Evolutionary conservation across 2,797 vertebrate species (phyloP).

Genomic region (Paramormyrops hopkinsi): DNA sequence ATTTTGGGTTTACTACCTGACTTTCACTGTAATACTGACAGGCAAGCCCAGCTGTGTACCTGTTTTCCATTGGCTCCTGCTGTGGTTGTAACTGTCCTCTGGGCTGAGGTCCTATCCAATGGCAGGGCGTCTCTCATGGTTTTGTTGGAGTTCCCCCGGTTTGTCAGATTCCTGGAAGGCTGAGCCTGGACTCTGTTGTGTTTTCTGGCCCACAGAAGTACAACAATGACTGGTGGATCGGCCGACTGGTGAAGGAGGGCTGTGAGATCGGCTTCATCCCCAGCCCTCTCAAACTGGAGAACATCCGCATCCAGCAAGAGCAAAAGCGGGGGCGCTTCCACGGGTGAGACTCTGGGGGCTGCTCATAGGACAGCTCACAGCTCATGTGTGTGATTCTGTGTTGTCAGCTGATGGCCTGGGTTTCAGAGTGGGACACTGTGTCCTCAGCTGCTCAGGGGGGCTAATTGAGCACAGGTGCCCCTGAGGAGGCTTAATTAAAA

Average conservation of each 20-base stretch:
- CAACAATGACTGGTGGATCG: conserved; percentile 99
- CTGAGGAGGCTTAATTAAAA: background rate
- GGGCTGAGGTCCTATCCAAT: background rate
- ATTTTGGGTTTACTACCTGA: background rate
- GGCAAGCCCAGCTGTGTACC: background rate
- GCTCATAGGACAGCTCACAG: background rate
- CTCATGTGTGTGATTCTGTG: background rate
- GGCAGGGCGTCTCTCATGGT: background rate
- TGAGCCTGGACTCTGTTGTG: background rate
- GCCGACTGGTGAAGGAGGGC: conserved; percentile 92
- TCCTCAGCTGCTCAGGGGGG: background rate
- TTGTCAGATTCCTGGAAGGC: background rate
- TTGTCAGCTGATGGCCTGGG: background rate
- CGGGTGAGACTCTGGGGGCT: conserved; percentile 63
- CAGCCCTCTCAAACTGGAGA: conserved; percentile 88
- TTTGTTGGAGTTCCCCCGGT: background rate
- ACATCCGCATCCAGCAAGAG: conserved; percentile 88
- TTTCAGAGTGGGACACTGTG: conserved; percentile 2
- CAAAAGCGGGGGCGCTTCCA: conserved; percentile 91
- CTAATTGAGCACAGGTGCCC: background rate
- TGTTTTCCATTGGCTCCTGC: background rate
- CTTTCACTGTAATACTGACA: background rate
- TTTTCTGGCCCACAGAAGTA: conserved; percentile 70
- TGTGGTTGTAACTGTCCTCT: background rate
- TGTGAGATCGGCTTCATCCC: conserved; percentile 98